A percentile compares a stretch with the other conserved stretches of the same genome.
Evolutionary conservation across 1,140 invertebrate genomes (phyloP).

Genomic region (Zophobas morio): DNA sequence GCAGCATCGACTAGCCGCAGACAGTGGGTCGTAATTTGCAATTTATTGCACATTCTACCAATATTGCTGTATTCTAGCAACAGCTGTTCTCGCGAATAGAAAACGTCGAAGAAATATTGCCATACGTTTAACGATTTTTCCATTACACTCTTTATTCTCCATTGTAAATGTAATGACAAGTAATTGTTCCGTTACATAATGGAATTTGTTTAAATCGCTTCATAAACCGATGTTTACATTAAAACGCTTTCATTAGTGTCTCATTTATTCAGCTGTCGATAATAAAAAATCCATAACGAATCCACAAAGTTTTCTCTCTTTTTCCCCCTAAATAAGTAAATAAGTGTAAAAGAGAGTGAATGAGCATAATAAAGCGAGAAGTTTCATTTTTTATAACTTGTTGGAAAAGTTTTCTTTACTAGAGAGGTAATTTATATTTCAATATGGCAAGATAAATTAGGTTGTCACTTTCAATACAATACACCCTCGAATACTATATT

Average conservation of each 20-base stretch:
- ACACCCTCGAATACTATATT: constrained; percentile 26
- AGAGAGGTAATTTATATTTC: constrained; percentile 32
- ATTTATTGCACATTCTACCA: constrained; percentile 7
- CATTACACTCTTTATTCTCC: constrained; percentile 12
- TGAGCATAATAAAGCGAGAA: constrained; percentile 5
- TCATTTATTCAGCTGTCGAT: constrained; percentile 13
- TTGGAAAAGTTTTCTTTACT: constrained; percentile 21
- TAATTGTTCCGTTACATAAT: constrained; percentile 40
- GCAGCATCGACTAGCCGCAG: no score
- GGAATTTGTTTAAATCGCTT: constrained; percentile 42
- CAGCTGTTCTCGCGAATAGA: background rate
- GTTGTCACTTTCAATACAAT: constrained; percentile 41
- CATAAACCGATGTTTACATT: constrained; percentile 30
- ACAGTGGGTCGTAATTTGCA: background rate
- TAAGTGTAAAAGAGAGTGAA: background rate
- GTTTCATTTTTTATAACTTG: constrained; percentile 33
- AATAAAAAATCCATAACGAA: constrained; percentile 16
- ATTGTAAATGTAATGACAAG: constrained; percentile 40
- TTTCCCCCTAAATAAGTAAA: background rate
- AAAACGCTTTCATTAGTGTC: constrained; percentile 29
- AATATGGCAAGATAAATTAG: constrained; percentile 43
- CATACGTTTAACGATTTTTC: constrained; percentile 28
- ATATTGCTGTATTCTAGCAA: background rate
- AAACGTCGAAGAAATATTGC: constrained; percentile 9
- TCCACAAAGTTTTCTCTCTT: background rate